A percentile compares a stretch with the other conserved stretches of the same genome.
Evolutionary conservation across 2,797 vertebrate species (phyloP).

Genomic region (Kryptopterus vitreolus): DNA sequence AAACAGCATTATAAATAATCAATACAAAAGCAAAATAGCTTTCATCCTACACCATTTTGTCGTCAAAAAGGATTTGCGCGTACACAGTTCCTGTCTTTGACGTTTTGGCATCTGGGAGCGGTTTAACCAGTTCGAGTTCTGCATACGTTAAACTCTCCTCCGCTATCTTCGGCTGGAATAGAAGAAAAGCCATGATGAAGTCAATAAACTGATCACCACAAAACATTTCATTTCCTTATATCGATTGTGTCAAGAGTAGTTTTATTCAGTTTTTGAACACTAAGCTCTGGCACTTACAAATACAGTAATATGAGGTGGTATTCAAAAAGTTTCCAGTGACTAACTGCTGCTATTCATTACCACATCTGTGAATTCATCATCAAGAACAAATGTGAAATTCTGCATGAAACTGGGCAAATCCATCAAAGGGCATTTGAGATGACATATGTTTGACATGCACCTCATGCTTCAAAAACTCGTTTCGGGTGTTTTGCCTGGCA

Average conservation of each 20-base stretch:
- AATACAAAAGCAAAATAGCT: not conserved
- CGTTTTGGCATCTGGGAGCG: slow-evolving; percentile 77
- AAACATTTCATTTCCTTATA: not conserved
- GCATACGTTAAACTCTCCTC: slow-evolving; percentile 95
- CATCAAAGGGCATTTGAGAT: no score
- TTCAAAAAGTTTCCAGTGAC: no score
- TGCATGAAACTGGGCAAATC: no score
- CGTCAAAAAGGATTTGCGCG: slow-evolving; percentile 91
- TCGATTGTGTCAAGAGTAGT: not conserved
- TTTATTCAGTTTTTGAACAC: no score
- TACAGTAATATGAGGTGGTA: no score
- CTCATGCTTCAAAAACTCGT: no score
- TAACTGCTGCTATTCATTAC: no score
- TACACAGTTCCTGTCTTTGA: slow-evolving; percentile 83
- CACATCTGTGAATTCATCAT: no score
- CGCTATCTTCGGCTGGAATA: slow-evolving; percentile 76
- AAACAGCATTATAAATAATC: slow-evolving; percentile 43
- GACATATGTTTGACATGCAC: no score
- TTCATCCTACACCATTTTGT: slow-evolving; percentile 78
- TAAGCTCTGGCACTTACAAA: no score
- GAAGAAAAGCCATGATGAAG: not conserved
- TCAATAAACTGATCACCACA: not conserved
- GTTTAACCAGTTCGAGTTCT: slow-evolving; percentile 90
- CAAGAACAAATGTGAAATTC: no score
- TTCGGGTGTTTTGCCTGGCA: no score